Evolutionary conservation across 2,797 vertebrate species (phyloP).

Genomic region (Oreochromis mossambicus): DNA sequence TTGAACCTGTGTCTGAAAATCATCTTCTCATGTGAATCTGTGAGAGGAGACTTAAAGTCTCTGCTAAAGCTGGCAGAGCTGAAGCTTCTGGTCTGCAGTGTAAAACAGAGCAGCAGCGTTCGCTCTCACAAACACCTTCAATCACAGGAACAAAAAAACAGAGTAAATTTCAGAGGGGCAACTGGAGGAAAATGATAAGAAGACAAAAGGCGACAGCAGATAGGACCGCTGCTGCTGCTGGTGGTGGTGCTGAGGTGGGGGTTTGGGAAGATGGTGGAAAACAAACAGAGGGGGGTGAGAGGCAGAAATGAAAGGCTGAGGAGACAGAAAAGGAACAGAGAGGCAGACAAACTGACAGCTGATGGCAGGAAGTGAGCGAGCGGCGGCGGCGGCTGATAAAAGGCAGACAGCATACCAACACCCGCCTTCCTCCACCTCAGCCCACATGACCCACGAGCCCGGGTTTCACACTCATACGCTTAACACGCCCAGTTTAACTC

Average conservation of each 20-base stretch:
- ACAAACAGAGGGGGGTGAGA: not conserved
- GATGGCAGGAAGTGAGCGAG: not conserved
- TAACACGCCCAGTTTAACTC: not conserved
- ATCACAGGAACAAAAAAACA: not conserved
- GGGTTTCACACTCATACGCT: not conserved
- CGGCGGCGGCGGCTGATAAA: not conserved
- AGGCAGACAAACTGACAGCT: conserved; percentile 6
- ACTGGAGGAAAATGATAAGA: not conserved
- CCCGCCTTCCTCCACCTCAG: not conserved
- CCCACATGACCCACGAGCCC: rapidly evolving
- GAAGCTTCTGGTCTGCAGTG: not conserved
- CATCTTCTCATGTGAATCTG: not conserved
- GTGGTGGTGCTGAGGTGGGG: rapidly evolving
- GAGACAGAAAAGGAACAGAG: not conserved
- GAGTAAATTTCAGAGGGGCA: not conserved
- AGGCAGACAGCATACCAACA: not conserved
- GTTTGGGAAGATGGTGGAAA: not conserved
- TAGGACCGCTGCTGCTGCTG: not conserved
- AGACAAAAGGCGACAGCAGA: not conserved
- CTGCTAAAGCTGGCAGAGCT: not conserved
- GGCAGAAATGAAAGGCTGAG: not conserved
- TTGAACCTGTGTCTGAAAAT: rapidly evolving
- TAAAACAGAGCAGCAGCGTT: not conserved
- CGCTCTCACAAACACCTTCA: not conserved
- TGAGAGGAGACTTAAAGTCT: not conserved